Conservation (phyloP, 2,113 vertebrate genomes). For the Neolamprologus cancellatus region DNA sequence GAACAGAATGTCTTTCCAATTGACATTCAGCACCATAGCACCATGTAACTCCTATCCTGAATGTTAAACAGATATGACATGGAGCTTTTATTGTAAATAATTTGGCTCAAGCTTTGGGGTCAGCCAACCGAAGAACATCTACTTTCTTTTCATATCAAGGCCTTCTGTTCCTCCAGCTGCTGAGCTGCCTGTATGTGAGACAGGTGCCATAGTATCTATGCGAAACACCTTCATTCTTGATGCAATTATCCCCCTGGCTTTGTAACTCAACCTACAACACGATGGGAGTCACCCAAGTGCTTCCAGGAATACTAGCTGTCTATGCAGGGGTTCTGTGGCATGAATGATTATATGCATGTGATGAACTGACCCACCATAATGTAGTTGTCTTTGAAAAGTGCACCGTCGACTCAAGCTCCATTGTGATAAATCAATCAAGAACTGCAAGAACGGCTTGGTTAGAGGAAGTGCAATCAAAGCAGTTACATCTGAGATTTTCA, state of each 20-base stretch:
- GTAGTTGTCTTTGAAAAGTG: constrained; percentile 46
- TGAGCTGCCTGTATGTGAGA: constrained; percentile 24
- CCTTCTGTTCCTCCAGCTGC: constrained; percentile 72
- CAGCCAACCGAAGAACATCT: constrained; percentile 51
- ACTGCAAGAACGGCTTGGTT: not conserved
- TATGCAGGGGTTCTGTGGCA: constrained; percentile 30
- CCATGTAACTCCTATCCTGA: constrained; percentile 36
- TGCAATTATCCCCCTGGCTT: constrained; percentile 35
- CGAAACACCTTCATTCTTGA: constrained; percentile 46
- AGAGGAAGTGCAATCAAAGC: not conserved
- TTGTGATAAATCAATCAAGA: constrained; percentile 47
- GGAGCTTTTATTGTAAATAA: constrained; percentile 75
- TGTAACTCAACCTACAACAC: constrained; percentile 52
- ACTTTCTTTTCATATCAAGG: constrained; percentile 52
- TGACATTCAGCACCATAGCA: constrained; percentile 54
- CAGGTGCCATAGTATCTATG: constrained; percentile 55
- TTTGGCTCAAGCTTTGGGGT: constrained; percentile 69
- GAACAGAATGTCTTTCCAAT: constrained; percentile 20
- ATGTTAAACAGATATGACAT: constrained; percentile 68
- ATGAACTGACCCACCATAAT: constrained; percentile 56
- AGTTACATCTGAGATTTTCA: not conserved
- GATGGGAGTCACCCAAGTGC: constrained; percentile 1
- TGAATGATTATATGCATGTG: constrained; percentile 57
- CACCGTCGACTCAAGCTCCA: constrained; percentile 28
- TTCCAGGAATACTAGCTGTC: constrained; percentile 53